phyloP scores from a whole-genome alignment of 2,113 vertebrate species.

The Butastur rufipennis region DNA sequence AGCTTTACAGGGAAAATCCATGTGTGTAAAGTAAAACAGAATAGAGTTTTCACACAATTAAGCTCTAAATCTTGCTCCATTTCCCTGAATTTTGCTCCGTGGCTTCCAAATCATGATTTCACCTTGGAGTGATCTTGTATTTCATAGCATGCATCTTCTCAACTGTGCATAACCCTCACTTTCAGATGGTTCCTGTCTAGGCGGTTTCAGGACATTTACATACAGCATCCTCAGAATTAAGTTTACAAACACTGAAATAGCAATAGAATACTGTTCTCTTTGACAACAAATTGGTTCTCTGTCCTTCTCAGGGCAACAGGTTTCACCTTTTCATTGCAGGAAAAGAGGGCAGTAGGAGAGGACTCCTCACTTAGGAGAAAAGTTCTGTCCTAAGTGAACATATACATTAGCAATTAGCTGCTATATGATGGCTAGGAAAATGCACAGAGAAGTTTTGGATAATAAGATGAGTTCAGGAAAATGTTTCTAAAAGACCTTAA shows the following conservation, averaged over 20 bases:
- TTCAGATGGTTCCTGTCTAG: neutral
- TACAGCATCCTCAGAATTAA: neutral
- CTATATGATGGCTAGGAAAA: neutral
- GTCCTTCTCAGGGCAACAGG: neutral
- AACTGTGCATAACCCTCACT: neutral
- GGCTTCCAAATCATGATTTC: neutral
- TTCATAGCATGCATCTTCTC: neutral
- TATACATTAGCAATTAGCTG: neutral
- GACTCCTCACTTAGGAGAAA: neutral
- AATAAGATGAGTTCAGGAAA: neutral
- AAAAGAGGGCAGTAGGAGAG: neutral
- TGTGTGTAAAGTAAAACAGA: neutral
- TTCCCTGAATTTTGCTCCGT: neutral
- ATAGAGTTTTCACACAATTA: neutral
- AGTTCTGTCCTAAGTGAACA: neutral
- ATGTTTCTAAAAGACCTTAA: constrained; percentile 21
- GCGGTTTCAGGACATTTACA: neutral
- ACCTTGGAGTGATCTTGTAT: neutral
- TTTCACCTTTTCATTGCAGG: neutral
- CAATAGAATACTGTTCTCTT: neutral
- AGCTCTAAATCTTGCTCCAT: neutral
- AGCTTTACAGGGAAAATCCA: neutral
- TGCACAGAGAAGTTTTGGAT: neutral
- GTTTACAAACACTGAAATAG: neutral
- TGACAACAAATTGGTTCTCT: neutral